phyloP scores from a whole-genome alignment of 1,140 invertebrate species.

The Drosophila sechellia region DNA sequence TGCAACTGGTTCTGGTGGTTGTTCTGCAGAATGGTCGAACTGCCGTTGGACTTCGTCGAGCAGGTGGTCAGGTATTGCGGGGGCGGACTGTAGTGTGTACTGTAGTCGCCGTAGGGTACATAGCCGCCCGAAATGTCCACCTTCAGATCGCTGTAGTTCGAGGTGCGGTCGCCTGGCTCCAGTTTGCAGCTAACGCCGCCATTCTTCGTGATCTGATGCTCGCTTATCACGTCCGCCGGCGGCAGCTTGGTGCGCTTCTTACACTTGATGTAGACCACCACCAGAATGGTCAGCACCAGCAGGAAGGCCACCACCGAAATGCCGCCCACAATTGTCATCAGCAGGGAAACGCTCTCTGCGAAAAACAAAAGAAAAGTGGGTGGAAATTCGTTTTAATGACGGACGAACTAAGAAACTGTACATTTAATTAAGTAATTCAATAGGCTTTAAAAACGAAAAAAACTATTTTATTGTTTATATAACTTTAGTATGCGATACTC shows the following conservation, averaged over 20 bases:
- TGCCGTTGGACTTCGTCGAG: slow-evolving; percentile 81
- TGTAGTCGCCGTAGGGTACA: slow-evolving; percentile 94
- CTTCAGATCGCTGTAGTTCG: slow-evolving; percentile 96
- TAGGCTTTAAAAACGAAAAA: no score
- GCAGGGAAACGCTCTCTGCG: slow-evolving; percentile 72
- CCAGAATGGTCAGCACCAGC: slow-evolving; percentile 69
- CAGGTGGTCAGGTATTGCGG: slow-evolving; percentile 84
- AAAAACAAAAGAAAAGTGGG: neutral
- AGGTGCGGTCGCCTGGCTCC: slow-evolving; percentile 92
- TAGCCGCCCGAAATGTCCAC: slow-evolving; percentile 95
- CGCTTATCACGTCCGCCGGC: slow-evolving; percentile 82
- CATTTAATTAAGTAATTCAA: no score
- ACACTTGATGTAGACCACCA: slow-evolving; percentile 78
- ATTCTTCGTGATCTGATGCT: slow-evolving; percentile 82
- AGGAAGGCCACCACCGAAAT: slow-evolving; percentile 68
- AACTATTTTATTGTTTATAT: no score
- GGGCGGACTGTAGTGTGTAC: slow-evolving; percentile 91
- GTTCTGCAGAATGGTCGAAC: slow-evolving; percentile 78
- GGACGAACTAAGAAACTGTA: neutral
- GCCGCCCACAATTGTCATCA: slow-evolving; percentile 77
- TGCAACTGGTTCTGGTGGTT: slow-evolving; percentile 82
- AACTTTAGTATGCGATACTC: slow-evolving; percentile 84
- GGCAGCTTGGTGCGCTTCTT: slow-evolving; percentile 79
- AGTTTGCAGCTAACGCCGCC: slow-evolving; percentile 76
- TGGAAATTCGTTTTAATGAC: neutral